A percentile compares a stretch with the other conserved stretches of the same genome.
Evolutionary conservation across 2,797 vertebrate genomes (phyloP).

Genomic region (Anguilla anguilla): DNA sequence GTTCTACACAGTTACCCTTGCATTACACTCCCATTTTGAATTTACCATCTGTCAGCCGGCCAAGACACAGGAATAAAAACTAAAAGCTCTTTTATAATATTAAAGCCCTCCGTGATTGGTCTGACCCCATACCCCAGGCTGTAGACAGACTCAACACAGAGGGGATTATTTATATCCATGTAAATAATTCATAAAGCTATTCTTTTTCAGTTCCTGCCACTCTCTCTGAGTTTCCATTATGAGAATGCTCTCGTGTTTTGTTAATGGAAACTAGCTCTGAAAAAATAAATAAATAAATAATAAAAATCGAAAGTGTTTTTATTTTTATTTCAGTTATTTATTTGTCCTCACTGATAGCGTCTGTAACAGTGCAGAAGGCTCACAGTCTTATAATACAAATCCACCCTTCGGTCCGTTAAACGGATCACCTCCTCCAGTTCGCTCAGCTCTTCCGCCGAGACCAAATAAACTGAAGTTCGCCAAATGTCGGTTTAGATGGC

Average conservation of each 20-base stretch:
- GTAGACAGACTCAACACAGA: not conserved
- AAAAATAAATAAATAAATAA: not conserved
- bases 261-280: not conserved
- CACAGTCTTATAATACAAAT: not conserved
- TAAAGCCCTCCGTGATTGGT: not conserved
- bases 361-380: not conserved
- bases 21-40: no score
- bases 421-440: not conserved
- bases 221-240: not conserved
- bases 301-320: not conserved
- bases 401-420: not conserved
- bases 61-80: not conserved
- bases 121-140: not conserved
- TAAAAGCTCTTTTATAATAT: not conserved
- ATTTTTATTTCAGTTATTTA: not conserved
- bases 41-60: no score
- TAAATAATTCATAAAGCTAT: conserved; percentile 6
- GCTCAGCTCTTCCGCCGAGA: not conserved
- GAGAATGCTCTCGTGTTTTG: not conserved
- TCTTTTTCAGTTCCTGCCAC: not conserved
- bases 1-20: no score
- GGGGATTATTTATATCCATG: conserved; percentile 1
- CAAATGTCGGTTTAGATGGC: not conserved
- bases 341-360: not conserved
- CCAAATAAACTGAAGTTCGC: no score